Percentiles rank a stretch among this genome's conserved stretches.
Evolutionary conservation across 2,797 vertebrate genomes (phyloP).

Genomic region (Myotis myotis): DNA sequence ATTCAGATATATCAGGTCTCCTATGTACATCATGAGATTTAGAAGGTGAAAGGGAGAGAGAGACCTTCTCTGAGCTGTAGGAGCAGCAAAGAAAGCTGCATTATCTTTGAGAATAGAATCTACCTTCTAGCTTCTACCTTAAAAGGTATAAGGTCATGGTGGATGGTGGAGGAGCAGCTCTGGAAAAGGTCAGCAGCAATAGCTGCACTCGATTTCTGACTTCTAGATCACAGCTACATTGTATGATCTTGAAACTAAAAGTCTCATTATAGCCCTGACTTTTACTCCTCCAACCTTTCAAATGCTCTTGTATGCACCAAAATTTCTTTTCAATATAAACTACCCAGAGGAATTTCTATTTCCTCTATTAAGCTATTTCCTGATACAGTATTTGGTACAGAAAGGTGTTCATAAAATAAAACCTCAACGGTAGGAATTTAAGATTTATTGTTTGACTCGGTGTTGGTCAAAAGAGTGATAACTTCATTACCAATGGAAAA

Average conservation of each 20-base stretch:
- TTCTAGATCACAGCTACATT: neutral
- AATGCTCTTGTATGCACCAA: neutral
- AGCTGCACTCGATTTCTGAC: neutral
- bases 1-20: neutral
- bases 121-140: neutral
- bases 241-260: neutral
- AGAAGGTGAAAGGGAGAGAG: neutral
- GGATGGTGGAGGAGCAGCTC: neutral
- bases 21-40: neutral
- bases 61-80: neutral
- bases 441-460: neutral
- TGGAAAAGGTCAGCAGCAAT: neutral
- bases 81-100: neutral
- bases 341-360: neutral
- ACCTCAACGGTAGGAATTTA: neutral
- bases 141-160: neutral
- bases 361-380: neutral
- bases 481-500: slow-evolving; percentile 1
- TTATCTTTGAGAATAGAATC: neutral
- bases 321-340: neutral
- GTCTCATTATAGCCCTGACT: neutral
- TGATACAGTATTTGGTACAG: neutral
- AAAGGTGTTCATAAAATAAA: slow-evolving; percentile 17
- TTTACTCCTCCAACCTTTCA: neutral
- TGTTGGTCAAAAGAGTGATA: neutral